phyloP scores from a whole-genome alignment of 2,797 vertebrate genomes.

The Pelodytes ibericus region DNA sequence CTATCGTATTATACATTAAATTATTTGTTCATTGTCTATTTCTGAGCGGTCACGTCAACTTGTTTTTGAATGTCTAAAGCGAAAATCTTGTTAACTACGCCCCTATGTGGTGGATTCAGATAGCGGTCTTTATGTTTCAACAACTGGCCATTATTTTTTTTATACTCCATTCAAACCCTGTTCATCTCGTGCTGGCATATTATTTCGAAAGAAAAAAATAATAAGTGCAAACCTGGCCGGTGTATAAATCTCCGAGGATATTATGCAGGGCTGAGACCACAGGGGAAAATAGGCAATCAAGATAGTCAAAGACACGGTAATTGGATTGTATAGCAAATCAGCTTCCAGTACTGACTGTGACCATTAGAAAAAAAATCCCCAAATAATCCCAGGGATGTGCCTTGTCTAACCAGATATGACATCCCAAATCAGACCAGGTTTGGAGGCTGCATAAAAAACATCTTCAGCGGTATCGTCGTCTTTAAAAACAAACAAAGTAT shows the following conservation, averaged over 20 bases:
- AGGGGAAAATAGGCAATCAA: background rate
- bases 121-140: background rate
- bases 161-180: too few relatives aligned
- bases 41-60: too few relatives aligned
- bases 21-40: too few relatives aligned
- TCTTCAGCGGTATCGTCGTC: background rate
- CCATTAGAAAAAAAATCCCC: background rate
- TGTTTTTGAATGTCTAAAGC: too few relatives aligned
- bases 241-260: background rate
- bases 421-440: background rate
- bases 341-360: background rate
- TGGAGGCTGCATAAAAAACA: background rate
- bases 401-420: background rate
- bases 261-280: background rate
- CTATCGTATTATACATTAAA: too few relatives aligned
- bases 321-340: conserved; percentile 15
- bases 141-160: background rate
- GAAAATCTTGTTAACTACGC: background rate
- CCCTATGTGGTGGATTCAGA: background rate
- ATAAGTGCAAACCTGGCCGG: too few relatives aligned
- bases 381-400: background rate
- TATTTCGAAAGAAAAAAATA: too few relatives aligned
- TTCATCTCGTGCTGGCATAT: too few relatives aligned
- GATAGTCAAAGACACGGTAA: background rate
- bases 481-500: too few relatives aligned